Percentiles rank a stretch among this genome's conserved stretches.
These are phyloP conservation scores for Sapayoa aenigma DNA, from an alignment of 2,113 vertebrate species.

Conservation along the genomic window DNA sequence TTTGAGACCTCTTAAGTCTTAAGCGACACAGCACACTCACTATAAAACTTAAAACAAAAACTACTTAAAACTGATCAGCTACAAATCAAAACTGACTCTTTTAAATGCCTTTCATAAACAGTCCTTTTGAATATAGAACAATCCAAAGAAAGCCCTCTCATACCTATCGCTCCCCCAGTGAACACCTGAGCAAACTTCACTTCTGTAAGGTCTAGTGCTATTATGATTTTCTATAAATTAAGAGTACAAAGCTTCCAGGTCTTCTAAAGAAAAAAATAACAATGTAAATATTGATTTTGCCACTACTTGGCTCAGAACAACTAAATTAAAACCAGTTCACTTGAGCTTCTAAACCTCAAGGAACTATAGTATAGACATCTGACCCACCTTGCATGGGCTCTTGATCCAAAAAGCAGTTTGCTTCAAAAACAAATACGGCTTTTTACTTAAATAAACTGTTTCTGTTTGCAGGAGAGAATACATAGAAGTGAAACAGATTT, in stretches of 20 bases:
- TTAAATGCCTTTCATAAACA: neutral
- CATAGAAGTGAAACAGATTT: slow-evolving; percentile 57
- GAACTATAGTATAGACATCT: neutral
- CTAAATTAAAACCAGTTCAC: neutral
- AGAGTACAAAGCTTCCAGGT: neutral
- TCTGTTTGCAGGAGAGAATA: slow-evolving; percentile 88
- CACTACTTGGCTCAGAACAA: neutral
- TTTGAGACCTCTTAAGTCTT: neutral
- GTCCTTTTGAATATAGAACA: neutral
- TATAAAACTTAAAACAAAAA: neutral
- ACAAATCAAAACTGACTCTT: neutral
- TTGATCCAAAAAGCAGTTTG: slow-evolving; percentile 32
- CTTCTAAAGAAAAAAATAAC: neutral
- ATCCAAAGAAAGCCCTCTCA: neutral
- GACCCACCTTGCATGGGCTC: neutral
- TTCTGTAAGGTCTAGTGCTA: neutral
- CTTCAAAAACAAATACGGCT: slow-evolving; percentile 37
- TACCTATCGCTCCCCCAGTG: neutral
- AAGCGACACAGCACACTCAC: neutral
- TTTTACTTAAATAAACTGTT: slow-evolving; percentile 55
- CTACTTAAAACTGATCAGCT: neutral
- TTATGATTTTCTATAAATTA: neutral
- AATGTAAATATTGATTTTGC: neutral
- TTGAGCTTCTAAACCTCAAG: slow-evolving; percentile 5
- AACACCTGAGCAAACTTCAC: neutral